These are phyloP conservation scores for Eurosta solidaginis DNA, from an alignment of 1,140 invertebrate genomes.

Conservation along the genomic window DNA sequence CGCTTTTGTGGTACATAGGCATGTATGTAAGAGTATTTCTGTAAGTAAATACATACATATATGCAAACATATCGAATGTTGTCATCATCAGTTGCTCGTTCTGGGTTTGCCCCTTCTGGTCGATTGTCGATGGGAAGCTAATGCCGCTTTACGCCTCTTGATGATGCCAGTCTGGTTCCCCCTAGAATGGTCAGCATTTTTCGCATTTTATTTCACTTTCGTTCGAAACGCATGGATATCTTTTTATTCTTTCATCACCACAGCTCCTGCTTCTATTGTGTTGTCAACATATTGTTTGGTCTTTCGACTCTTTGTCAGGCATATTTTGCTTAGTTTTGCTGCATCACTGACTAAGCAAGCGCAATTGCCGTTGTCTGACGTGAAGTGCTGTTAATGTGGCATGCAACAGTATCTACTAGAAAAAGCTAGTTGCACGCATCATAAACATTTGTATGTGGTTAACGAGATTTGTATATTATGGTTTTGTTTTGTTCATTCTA, in stretches of 20 bases:
- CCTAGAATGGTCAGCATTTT: neutral
- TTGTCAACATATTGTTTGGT: conserved; percentile 1
- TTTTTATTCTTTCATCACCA: neutral
- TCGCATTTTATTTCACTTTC: neutral
- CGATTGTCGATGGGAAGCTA: neutral
- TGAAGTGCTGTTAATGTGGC: neutral
- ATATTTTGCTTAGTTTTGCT: neutral
- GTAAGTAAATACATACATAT: neutral
- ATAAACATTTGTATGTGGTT: neutral
- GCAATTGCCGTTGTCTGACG: neutral
- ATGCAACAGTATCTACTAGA: neutral
- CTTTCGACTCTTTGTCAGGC: neutral
- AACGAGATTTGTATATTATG: neutral
- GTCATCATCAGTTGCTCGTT: conserved; percentile 25
- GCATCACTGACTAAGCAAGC: neutral
- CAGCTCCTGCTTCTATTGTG: neutral
- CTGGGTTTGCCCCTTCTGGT: neutral
- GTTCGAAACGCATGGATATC: neutral
- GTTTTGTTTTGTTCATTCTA: neutral
- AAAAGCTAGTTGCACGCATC: neutral
- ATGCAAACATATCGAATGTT: neutral
- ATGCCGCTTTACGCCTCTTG: neutral
- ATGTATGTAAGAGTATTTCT: neutral
- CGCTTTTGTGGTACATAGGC: conserved; percentile 30
- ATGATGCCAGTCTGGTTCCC: neutral